Percentiles rank a stretch among this genome's conserved stretches.
phyloP scores from a whole-genome alignment of 2,113 vertebrate genomes.

The Eublepharis macularius region DNA sequence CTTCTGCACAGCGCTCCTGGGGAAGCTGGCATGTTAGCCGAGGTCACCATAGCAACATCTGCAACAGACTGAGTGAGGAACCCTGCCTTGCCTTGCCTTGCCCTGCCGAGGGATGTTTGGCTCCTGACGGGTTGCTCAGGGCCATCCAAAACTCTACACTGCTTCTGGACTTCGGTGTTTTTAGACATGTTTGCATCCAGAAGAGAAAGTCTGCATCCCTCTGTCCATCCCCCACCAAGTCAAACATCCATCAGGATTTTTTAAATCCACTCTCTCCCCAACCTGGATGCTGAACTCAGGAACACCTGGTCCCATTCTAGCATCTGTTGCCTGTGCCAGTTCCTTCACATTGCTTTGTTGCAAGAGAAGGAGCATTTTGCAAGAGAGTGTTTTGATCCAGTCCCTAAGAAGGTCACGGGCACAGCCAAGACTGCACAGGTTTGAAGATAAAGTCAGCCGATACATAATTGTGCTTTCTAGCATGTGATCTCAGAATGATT shows the following conservation, averaged over 20 bases:
- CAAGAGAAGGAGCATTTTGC: neutral
- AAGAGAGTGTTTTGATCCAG: too few species aligned
- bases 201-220: too few species aligned
- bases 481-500: neutral
- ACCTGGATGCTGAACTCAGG: too few species aligned
- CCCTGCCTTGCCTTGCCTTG: neutral
- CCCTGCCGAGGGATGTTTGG: neutral
- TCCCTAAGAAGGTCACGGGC: too few species aligned
- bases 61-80: neutral
- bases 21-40: fast-evolving
- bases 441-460: neutral
- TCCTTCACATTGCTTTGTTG: neutral
- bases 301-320: too few species aligned
- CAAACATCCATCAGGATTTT: too few species aligned
- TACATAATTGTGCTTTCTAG: too few species aligned
- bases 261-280: too few species aligned
- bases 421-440: neutral
- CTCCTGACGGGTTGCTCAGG: neutral
- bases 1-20: neutral
- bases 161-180: neutral
- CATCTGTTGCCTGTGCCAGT: neutral
- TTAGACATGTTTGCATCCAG: too few species aligned
- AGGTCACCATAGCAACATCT: constrained; percentile 52
- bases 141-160: neutral
- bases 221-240: too few species aligned